These are phyloP conservation scores for Theocolax elegans DNA, from an alignment of 1,140 invertebrate species.

Conservation along the genomic window DNA sequence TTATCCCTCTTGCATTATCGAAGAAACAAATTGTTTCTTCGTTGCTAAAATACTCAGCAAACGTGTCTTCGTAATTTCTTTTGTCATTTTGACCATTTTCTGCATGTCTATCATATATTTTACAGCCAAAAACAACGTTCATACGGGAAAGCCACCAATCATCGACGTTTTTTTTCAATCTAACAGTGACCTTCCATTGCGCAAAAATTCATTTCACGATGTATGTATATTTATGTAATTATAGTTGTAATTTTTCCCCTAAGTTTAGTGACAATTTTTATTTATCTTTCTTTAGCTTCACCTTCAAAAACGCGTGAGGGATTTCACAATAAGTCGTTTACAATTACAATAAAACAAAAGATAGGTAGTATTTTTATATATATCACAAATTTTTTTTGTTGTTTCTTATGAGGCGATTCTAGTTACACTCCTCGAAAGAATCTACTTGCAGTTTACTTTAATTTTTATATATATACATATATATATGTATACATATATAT, in stretches of 20 bases:
- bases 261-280: constrained; percentile 12
- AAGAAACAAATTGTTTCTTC: not conserved
- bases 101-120: constrained; percentile 8
- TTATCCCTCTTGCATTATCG: not conserved
- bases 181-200: not conserved
- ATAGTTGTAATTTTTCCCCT: constrained; percentile 1
- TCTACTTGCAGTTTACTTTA: constrained; percentile 17
- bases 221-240: constrained; percentile 19
- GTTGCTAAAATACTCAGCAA: constrained; percentile 19
- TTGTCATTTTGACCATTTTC: not conserved
- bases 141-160: not conserved
- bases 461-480: constrained; percentile 28
- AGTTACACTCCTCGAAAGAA: constrained; percentile 24
- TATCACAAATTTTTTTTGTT: constrained; percentile 30
- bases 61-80: not conserved
- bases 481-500: constrained; percentile 19
- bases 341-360: constrained; percentile 24
- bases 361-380: constrained; percentile 18
- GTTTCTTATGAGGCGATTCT: constrained; percentile 17
- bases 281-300: constrained; percentile 3
- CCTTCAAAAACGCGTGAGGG: not conserved
- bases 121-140: constrained; percentile 24
- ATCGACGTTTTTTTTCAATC: constrained; percentile 1
- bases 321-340: constrained; percentile 23
- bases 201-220: constrained; percentile 11